Percentiles rank a stretch among this genome's conserved stretches.
Evolutionary conservation across 2,888 invertebrate genomes (phyloP).

Genomic region (Pardosa pseudoannulata): DNA sequence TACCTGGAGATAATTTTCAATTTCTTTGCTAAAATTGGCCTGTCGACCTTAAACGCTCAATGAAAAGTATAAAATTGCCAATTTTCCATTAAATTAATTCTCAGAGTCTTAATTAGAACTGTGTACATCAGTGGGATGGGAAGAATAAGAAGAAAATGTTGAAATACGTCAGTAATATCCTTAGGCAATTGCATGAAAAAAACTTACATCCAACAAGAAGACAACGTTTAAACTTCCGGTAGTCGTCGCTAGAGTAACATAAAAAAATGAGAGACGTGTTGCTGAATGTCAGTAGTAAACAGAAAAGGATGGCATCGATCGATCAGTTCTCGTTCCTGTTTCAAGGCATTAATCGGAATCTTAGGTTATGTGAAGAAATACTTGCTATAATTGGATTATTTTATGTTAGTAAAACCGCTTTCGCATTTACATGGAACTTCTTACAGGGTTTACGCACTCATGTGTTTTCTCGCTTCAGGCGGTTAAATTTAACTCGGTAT

Average conservation of each 20-base stretch:
- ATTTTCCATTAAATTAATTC: too few relatives aligned
- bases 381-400: conserved; percentile 64
- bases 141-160: too few relatives aligned
- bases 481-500: conserved; percentile 72
- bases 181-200: not conserved
- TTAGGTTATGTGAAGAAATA: conserved; percentile 48
- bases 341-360: conserved; percentile 60
- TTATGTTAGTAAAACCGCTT: conserved; percentile 57
- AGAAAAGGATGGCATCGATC: conserved; percentile 63
- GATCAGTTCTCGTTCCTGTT: conserved; percentile 66
- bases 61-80: too few relatives aligned
- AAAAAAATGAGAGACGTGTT: conserved; percentile 49
- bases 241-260: conserved; percentile 1
- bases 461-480: conserved; percentile 72
- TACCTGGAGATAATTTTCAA: too few relatives aligned
- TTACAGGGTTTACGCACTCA: conserved; percentile 73
- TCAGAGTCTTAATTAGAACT: too few relatives aligned
- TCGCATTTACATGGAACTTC: conserved; percentile 65
- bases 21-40: too few relatives aligned
- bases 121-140: too few relatives aligned
- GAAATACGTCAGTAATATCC: too few relatives aligned
- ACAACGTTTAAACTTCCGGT: not conserved
- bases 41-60: too few relatives aligned
- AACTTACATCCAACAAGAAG: not conserved
- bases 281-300: conserved; percentile 31